These are phyloP conservation scores for Agriopis aurantiaria DNA, from an alignment of 2,888 invertebrate genomes.

Conservation along the genomic window DNA sequence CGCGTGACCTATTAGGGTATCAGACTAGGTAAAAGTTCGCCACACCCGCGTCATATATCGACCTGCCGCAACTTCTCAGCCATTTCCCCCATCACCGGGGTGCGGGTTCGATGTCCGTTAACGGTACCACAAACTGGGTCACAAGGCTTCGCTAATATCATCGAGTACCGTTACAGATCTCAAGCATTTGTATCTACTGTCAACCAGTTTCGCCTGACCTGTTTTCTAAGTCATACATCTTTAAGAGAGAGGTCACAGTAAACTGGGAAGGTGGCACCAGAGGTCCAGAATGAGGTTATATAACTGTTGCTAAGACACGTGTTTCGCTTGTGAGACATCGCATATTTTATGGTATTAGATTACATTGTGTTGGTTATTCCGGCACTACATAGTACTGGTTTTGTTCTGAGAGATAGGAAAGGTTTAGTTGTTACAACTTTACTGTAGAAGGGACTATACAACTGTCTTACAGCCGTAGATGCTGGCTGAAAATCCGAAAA, in stretches of 20 bases:
- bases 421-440: constrained; percentile 5
- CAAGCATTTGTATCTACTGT: constrained; percentile 63
- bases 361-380: constrained; percentile 38
- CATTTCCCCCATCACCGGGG: constrained; percentile 56
- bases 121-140: constrained; percentile 79
- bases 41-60: constrained; percentile 17
- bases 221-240: constrained; percentile 13
- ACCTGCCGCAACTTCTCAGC: constrained; percentile 47
- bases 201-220: constrained; percentile 53
- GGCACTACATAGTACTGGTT: constrained; percentile 30
- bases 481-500: not conserved
- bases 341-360: constrained; percentile 47
- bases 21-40: not conserved
- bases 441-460: not conserved
- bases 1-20: not conserved
- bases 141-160: constrained; percentile 84
- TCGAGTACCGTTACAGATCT: constrained; percentile 75
- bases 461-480: not conserved
- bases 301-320: constrained; percentile 67
- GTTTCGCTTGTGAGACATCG: constrained; percentile 51
- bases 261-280: constrained; percentile 51
- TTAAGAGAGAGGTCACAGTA: constrained; percentile 47
- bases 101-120: constrained; percentile 75
- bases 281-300: constrained; percentile 70
- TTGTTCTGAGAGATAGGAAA: constrained; percentile 28